Base-by-base conservation (phyloP, 2,113 vertebrate genomes). In the Cyphomyrus plagiostoma region DNA sequence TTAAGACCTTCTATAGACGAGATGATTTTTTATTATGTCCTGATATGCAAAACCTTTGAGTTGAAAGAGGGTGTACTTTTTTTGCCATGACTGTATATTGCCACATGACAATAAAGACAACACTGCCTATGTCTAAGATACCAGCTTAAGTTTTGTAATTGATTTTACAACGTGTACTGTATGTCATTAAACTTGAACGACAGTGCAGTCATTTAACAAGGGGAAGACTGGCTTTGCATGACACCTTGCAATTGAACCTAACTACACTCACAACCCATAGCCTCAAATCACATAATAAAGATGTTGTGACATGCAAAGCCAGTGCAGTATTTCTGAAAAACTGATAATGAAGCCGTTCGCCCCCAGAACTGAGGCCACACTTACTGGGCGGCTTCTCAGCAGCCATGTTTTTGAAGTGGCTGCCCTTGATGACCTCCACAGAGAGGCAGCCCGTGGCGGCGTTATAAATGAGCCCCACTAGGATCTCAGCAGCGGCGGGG, bases 381-480 rank as follows among this genome's bases (percentile, higher is more conserved):
- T 97, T 95, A 98, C 97, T 96, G 95, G 98, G 97, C 93, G 97
- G 98, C 95, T 98, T 98, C 93, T 98, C 97, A 0, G 97, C 97
- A 93, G 97, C 96, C 90, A 98, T 93, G 94, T 97, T 98, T 96
- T 97, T 99, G 96, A 99, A 99, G 96, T 99, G 98, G 96, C 97
- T 98, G 92, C 98, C 98, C 97, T 98, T 98, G 95, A 99, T 97
- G 93, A 99, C 97, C 96, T 99, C 98, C 70, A 98, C 97, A 1
- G 98, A 98, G 35, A 99, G 95, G 91, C 96, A 96, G 89, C 98
- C 98, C 17, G 98, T 99, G 89, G 97, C 97, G 89, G 98, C 96
- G 53, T 98, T 99, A 95, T 99, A 99, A 92, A 98, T 95, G 92
- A 99, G 97, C 88, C 98, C 98, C 90, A 99, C 53, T 89, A 99